A percentile compares a stretch with the other conserved stretches of the same genome.
These are phyloP conservation scores for Vultur gryphus DNA, from an alignment of 2,797 vertebrate genomes.

Conservation along the genomic window DNA sequence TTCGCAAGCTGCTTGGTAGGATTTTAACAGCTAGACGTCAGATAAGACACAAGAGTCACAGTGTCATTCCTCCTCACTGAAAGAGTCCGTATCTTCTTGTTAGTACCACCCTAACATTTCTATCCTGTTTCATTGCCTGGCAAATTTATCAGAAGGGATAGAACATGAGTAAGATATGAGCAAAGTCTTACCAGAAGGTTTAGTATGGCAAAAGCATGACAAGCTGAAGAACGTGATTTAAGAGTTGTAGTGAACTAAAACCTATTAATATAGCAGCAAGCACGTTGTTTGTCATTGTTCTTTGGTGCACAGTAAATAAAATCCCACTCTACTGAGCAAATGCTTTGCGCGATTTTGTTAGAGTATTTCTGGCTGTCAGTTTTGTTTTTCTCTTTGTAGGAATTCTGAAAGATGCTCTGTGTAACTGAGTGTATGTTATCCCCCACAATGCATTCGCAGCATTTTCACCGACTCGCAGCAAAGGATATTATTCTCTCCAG, in stretches of 20 bases:
- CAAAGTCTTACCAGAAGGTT: neutral
- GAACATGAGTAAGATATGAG: neutral
- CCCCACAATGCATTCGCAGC: rapidly evolving
- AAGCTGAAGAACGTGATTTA: neutral
- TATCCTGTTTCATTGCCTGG: neutral
- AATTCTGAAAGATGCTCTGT: neutral
- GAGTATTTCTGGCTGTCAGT: neutral
- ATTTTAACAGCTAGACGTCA: neutral
- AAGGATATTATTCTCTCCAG: neutral
- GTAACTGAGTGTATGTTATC: neutral
- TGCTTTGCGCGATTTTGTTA: neutral
- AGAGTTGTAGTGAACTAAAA: neutral
- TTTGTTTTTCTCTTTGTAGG: neutral
- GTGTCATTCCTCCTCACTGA: neutral
- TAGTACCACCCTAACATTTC: neutral
- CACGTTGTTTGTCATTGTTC: neutral
- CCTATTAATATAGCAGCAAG: neutral
- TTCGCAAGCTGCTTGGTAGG: neutral
- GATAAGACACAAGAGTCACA: neutral
- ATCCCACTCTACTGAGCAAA: neutral
- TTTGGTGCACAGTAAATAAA: neutral
- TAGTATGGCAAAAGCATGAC: neutral
- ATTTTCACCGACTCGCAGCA: neutral
- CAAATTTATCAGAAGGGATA: neutral
- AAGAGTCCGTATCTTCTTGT: neutral